Evolutionary conservation across 1,140 invertebrate species (phyloP).

Genomic region (Nautilus pompilius): DNA sequence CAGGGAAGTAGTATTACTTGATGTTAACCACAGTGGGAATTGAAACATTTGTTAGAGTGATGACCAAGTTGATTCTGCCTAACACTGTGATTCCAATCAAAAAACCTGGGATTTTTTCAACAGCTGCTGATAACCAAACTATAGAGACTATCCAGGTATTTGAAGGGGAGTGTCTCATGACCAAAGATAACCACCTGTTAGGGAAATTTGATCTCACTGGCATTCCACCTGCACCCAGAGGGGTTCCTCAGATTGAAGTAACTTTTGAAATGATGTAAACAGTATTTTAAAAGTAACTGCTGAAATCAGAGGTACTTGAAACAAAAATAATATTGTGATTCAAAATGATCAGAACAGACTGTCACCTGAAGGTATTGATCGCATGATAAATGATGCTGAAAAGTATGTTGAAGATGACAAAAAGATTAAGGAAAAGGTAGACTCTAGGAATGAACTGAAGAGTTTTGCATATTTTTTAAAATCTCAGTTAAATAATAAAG

Average conservation of each 20-base stretch:
- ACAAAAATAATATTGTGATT: slow-evolving; percentile 97
- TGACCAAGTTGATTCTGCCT: slow-evolving; percentile 97
- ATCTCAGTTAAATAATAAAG: slow-evolving; percentile 96
- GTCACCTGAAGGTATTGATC: slow-evolving; percentile 95
- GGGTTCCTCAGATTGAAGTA: slow-evolving; percentile 98
- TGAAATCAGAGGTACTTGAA: slow-evolving; percentile 98
- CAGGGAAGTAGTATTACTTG: slow-evolving; percentile 92
- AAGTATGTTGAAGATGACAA: slow-evolving; percentile 98
- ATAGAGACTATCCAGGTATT: slow-evolving; percentile 98
- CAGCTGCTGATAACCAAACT: slow-evolving; percentile 97
- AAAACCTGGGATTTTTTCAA: slow-evolving; percentile 99
- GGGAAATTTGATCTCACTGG: slow-evolving; percentile 98
- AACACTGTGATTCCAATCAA: slow-evolving; percentile 99
- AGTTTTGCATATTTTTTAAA: slow-evolving; percentile 97
- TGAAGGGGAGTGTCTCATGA: slow-evolving; percentile 98
- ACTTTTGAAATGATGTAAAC: slow-evolving; percentile 98
- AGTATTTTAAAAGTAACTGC: slow-evolving; percentile 91
- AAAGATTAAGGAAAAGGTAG: slow-evolving; percentile 87
- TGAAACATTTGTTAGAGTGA: slow-evolving; percentile 98
- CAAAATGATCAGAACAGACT: slow-evolving; percentile 97
- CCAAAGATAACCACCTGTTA: slow-evolving; percentile 96
- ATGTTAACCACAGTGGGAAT: slow-evolving; percentile 99
- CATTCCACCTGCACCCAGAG: slow-evolving; percentile 94
- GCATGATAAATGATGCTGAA: slow-evolving; percentile 95
- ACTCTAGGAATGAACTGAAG: slow-evolving; percentile 84